Percentiles rank a stretch among this genome's conserved stretches.
Evolutionary conservation across 2,113 vertebrate genomes (phyloP).

Genomic region (Climacteris rufus): DNA sequence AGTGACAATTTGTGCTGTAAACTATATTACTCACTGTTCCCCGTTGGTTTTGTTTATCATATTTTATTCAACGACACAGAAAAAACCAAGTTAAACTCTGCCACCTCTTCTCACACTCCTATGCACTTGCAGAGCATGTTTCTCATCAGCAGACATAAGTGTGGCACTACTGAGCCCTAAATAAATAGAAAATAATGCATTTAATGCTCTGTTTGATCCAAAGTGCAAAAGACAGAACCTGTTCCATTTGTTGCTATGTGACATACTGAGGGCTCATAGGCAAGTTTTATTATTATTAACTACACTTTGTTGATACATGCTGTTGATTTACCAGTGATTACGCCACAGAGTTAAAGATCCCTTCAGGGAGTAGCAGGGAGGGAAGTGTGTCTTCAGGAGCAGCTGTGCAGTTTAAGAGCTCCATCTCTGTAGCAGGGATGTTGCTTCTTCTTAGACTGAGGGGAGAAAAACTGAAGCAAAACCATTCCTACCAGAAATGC

Average conservation of each 20-base stretch:
- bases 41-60: not conserved
- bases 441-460: not conserved
- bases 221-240: not conserved
- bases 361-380: not conserved
- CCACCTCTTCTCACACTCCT: not conserved
- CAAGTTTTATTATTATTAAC: conserved; percentile 6
- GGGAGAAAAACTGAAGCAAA: not conserved
- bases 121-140: not conserved
- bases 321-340: conserved; percentile 17
- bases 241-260: not conserved
- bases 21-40: not conserved
- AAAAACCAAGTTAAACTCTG: not conserved
- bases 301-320: not conserved
- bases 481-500: not conserved
- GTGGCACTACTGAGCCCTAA: not conserved
- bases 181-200: conserved; percentile 17
- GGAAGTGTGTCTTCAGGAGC: not conserved
- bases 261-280: not conserved
- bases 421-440: not conserved
- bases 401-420: not conserved
- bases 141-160: not conserved
- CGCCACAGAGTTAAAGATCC: not conserved
- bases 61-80: not conserved
- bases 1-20: conserved; percentile 2
- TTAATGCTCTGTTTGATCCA: conserved; percentile 1